phyloP scores from a whole-genome alignment of 2,113 vertebrate genomes.

The Empidonax alnorum region DNA sequence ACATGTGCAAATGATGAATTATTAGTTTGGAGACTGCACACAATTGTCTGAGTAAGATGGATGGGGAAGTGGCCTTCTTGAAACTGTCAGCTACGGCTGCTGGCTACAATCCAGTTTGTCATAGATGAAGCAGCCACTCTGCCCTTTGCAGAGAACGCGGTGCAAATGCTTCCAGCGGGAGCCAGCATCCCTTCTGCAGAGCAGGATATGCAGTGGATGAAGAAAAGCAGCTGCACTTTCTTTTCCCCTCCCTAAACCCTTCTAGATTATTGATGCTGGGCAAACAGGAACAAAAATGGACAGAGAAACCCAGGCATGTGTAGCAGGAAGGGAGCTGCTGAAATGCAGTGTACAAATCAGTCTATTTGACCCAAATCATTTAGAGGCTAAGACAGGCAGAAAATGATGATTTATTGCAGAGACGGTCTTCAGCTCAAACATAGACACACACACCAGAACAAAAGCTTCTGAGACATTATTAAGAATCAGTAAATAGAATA shows the following conservation, averaged over 20 bases:
- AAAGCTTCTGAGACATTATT: conserved; percentile 19
- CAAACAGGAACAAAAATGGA: neutral
- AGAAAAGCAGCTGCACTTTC: neutral
- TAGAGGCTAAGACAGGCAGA: conserved; percentile 48
- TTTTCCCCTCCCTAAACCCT: neutral
- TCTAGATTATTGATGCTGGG: neutral
- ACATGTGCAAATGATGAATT: conserved; percentile 40
- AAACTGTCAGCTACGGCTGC: neutral
- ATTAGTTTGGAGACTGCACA: conserved; percentile 5
- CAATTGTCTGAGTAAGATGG: conserved; percentile 36
- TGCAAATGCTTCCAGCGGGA: rapidly evolving
- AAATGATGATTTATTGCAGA: conserved; percentile 52
- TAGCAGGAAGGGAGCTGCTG: neutral
- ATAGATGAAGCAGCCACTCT: neutral
- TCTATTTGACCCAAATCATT: conserved; percentile 27
- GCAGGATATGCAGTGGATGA: neutral
- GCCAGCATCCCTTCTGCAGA: neutral
- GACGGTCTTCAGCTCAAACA: neutral
- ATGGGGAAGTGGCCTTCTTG: conserved; percentile 28
- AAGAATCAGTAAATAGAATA: conserved; percentile 6
- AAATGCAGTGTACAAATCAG: neutral
- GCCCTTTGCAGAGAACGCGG: neutral
- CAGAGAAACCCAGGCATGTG: neutral
- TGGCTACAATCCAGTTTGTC: neutral
- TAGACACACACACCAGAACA: neutral